phyloP scores from a whole-genome alignment of 2,888 invertebrate genomes.

The Leuctra nigra region DNA sequence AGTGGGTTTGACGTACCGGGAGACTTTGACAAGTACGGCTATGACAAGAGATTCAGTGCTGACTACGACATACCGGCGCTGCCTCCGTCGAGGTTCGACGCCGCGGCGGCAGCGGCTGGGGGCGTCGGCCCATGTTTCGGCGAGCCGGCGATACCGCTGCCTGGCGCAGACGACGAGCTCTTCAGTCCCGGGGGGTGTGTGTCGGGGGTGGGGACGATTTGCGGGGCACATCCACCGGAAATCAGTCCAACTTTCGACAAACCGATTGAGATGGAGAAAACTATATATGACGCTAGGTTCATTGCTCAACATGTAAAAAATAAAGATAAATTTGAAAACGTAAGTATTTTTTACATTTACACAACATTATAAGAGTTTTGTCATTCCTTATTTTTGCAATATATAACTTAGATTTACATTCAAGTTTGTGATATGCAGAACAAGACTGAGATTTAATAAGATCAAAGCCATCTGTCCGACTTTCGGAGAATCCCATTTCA shows the following conservation, averaged over 20 bases:
- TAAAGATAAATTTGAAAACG: conserved; percentile 90
- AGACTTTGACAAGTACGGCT: conserved; percentile 56
- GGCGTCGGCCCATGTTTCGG: conserved; percentile 48
- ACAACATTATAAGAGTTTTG: too few species aligned
- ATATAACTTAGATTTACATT: too few species aligned
- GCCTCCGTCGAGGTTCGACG: conserved; percentile 35
- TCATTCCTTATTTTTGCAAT: too few species aligned
- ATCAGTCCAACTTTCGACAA: conserved; percentile 76
- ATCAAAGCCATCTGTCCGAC: too few species aligned
- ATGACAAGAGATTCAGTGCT: conserved; percentile 54
- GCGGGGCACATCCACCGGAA: conserved; percentile 47
- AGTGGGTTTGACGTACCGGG: conserved; percentile 68
- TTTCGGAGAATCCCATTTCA: too few species aligned
- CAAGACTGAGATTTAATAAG: too few species aligned
- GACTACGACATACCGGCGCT: conserved; percentile 66
- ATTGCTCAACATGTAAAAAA: conserved; percentile 94
- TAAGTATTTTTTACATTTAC: conserved; percentile 56
- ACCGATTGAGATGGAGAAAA: conserved; percentile 83
- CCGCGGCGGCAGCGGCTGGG: conserved; percentile 26
- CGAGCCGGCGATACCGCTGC: conserved; percentile 58
- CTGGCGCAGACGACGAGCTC: conserved; percentile 76
- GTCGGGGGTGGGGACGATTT: conserved; percentile 43
- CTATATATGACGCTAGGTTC: conserved; percentile 86
- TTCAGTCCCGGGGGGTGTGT: conserved; percentile 57
- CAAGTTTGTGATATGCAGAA: too few species aligned